These are phyloP conservation scores for Phasianus colchicus DNA, from an alignment of 2,113 vertebrate species.

Conservation along the genomic window DNA sequence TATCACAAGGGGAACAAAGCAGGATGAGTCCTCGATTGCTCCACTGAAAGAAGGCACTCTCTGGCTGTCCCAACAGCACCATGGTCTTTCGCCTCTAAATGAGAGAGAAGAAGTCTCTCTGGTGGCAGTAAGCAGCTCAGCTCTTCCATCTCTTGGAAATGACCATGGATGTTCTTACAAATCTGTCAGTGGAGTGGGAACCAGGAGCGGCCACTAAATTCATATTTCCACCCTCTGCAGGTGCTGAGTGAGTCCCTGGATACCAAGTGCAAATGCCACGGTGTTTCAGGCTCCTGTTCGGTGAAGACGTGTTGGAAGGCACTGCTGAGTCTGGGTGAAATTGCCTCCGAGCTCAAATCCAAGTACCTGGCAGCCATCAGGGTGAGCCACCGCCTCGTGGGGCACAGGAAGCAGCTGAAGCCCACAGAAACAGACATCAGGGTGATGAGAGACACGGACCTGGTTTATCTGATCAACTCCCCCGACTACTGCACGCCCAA, in stretches of 20 bases:
- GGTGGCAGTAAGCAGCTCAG: not conserved
- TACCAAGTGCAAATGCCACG: conserved; percentile 82
- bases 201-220: not conserved
- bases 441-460: conserved; percentile 73
- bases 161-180: not conserved
- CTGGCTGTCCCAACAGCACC: not conserved
- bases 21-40: not conserved
- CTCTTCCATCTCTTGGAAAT: not conserved
- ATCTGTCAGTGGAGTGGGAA: fast-evolving
- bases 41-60: not conserved
- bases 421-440: conserved; percentile 74
- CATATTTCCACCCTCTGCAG: conserved; percentile 38
- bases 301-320: conserved; percentile 86
- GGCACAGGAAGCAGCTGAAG: conserved; percentile 75
- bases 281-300: conserved; percentile 83
- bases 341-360: conserved; percentile 79
- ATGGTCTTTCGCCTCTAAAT: not conserved
- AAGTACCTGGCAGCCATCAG: conserved; percentile 80
- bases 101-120: not conserved
- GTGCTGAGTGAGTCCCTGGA: conserved; percentile 78
- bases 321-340: conserved; percentile 68
- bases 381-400: conserved; percentile 76
- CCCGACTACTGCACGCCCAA: conserved; percentile 78
- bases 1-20: not conserved
- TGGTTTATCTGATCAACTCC: conserved; percentile 80